Base-by-base conservation (phyloP, 64 coral and sea anemone genomes). In the Pocillopora damicornis region DNA sequence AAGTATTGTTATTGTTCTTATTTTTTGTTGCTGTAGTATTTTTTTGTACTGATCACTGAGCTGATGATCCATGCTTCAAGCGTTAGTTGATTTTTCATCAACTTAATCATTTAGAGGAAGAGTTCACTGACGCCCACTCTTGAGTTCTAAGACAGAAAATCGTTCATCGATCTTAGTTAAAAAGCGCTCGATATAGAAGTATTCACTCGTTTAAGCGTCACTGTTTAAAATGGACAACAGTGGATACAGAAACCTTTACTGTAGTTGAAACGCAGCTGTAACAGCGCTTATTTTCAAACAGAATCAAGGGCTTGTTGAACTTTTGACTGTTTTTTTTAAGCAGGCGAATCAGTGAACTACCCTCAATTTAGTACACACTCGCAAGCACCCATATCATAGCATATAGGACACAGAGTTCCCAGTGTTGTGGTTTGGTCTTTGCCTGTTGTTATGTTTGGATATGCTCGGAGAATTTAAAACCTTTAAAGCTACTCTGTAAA, bases 41-140 rank as follows among this genome's bases (percentile, higher is more conserved):
- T 76, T 76, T 76, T 76, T 26, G 14, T 30, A 30, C 30, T 30
- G 30, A 64, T 64, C 62, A 64, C 62, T 64, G 15, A 37, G 42
- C 36, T 42, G 36, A 36, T 76, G 18, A 76, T 37, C 37, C 36
- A 76, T 76, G 75, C 75, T 76, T 76, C 75, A 76, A 76, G 12
- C 30, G 75, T 76, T 76, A 56, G 30, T 56, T 76, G 75, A 76
- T 42, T 17, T 76, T 76, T 76, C 13, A 76, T 76, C 75, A 76
- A 76, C 75, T 76, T 76, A 37, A 76, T 76, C 75, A 76, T 56
- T 76, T 76, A 57, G 75, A 76, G 75, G 45, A 76, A 76, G 75
- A 30, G 30, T 76, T 76, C 36, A 76, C 42, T 76, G 75, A 76
- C 34, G 75, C 75, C 75, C 75, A 76, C 37, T 76, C 30, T 76